These are phyloP conservation scores for Halcyon malimbica DNA, from an alignment of 2,113 vertebrate species.

Conservation along the genomic window DNA sequence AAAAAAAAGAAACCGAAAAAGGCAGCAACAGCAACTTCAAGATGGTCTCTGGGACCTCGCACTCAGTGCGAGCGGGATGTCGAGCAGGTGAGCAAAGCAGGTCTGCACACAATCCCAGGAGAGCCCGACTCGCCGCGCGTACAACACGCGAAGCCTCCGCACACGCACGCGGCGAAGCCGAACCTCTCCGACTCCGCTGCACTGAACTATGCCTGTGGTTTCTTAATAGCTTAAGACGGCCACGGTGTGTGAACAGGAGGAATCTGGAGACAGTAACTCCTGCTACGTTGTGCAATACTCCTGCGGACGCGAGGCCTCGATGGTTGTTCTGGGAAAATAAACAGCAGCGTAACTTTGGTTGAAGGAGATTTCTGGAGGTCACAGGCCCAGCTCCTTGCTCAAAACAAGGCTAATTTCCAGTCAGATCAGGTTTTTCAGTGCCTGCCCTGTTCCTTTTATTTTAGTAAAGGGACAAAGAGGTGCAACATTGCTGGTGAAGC, in stretches of 20 bases:
- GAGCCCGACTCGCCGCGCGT: accelerated
- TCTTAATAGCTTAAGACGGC: accelerated
- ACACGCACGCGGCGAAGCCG: accelerated
- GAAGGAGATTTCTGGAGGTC: conserved; percentile 33
- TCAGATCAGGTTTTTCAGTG: background rate
- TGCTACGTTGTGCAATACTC: background rate
- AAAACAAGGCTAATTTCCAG: background rate
- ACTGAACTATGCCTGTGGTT: background rate
- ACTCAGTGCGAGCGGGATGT: accelerated
- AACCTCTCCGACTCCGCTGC: accelerated
- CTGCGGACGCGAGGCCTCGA: background rate
- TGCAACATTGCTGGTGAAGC: accelerated
- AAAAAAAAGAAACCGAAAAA: background rate
- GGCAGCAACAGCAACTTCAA: background rate
- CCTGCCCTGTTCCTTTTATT: background rate
- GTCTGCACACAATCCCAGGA: background rate
- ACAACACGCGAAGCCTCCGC: accelerated
- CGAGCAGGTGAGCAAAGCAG: background rate
- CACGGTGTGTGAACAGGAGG: background rate
- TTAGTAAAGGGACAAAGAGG: background rate
- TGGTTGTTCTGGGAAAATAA: background rate
- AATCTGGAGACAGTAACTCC: background rate
- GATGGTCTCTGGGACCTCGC: background rate
- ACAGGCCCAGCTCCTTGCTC: accelerated
- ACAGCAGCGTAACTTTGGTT: background rate